Base-by-base conservation (phyloP, 2,797 vertebrate genomes). In the Xenops minutus region DNA sequence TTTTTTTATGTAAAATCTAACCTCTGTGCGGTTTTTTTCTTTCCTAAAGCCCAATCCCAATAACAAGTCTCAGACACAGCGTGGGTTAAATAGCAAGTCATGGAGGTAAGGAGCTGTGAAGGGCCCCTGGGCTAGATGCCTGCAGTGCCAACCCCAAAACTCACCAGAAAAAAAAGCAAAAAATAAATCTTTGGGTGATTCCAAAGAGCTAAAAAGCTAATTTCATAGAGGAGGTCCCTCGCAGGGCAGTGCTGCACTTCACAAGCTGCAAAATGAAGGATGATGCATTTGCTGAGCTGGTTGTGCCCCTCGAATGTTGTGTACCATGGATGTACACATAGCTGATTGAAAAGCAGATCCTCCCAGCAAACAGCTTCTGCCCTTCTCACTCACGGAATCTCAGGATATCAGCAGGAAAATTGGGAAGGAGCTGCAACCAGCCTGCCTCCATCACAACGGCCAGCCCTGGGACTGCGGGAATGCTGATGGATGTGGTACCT, bases 361-460 rank as follows among this genome's bases (percentile, higher is more conserved):
- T 66, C 37, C 44, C 63, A 5, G 0, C 37, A 27, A 32, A 46
- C 16, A 19, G 5, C 36, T 34, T 19, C 87, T 77, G 39, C 39
- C 43, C 37, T 64, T 51, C 36, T 22, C 7, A 44, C 43, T 29
- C 20, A 4, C 0, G 0, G 37, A 12, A 15, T 26, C 67, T 51
- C 52, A 43, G 72, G 58, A 15, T 5, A 24, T 17, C 56, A 15
- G 36, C 6, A 9, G 9, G 21, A 36, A 36, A 36, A 51, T 0
- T 2, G 43, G 58, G 66, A 79, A 39, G 9, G 21, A 59, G 39
- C 52, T 44, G 72, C 72, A 32, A 49, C 63, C 56, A 36, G 46
- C 52, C 48, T 10, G 1, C 41, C 39, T 10, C 59, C 7, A 1
- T 16, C 24, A 11, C 66, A 2, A 4, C 34, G 3, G 0, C 56